Base-by-base conservation (phyloP, 1,140 invertebrate genomes). In the Rhizoglyphus robini region DNA sequence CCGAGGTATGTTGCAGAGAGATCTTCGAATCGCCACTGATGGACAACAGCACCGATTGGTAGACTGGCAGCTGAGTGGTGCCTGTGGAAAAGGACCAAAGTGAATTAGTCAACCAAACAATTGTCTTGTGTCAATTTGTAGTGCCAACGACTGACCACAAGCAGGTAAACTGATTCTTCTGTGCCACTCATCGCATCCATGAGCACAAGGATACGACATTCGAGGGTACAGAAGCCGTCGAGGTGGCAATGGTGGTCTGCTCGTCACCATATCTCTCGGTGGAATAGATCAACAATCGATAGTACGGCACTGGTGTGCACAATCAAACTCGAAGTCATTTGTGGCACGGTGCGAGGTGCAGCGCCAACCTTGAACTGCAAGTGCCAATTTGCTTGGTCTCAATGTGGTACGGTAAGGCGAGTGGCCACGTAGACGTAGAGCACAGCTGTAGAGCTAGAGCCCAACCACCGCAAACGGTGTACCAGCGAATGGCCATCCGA, bases 1-100 rank as follows among this genome's bases (percentile, higher is more conserved):
- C 63, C 41, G 63, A 64, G 29, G 63, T 57, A 34, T 64, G 63
- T 36, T 64, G 63, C 41, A 64, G 27, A n/a, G 63, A 64, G 38
- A 64, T 64, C 63, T 64, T 64, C 25, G 63, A 64, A 36, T 64
- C 63, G n/a, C 63, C 63, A 57, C 63, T 64, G 8, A 64, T 64
- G n/a, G 63, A 64, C 18, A 64, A 38, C n/a, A 64, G 46, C 4
- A 64, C 41, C 15, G 58, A 60, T 32, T 64, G 63, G 41, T 64
- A 48, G 15, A 31, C n/a, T 34, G 63, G 63, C 31, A 64, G 18
- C 31, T 15, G 20, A 23, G 38, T 51, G 15, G 4, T 64, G 25
- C 63, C 63, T 64, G 49, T 31, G 4, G 4, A 32, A 60, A 60
- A 18, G 54, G 25, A 32, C n/a, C 54, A 58, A 18, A 3, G 29